Percentiles rank a stretch among this genome's conserved stretches.
Conservation (phyloP, 2,797 vertebrate genomes). For the Rallus crepitans region DNA sequence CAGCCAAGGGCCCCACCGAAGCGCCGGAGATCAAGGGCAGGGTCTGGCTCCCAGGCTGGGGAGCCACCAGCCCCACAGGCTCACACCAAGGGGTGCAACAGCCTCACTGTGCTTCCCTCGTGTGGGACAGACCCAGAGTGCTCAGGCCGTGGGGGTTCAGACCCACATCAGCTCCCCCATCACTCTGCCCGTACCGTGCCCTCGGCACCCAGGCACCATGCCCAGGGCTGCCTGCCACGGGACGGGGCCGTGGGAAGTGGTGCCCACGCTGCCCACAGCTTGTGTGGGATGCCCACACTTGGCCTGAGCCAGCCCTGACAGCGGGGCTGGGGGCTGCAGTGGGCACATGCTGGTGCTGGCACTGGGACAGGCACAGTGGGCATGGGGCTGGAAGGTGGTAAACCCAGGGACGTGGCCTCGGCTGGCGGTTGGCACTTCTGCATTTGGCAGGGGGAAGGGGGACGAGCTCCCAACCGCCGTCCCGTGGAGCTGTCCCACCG, state of each 20-base stretch:
- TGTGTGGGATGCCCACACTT: too few relatives aligned
- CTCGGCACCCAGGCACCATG: too few relatives aligned
- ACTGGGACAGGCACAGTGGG: too few relatives aligned
- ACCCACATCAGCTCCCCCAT: accelerated
- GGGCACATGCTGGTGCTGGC: too few relatives aligned
- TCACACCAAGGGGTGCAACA: background rate
- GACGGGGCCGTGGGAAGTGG: too few relatives aligned
- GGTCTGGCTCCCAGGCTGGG: background rate
- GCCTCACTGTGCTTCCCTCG: background rate
- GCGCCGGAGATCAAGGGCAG: background rate
- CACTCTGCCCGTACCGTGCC: accelerated
- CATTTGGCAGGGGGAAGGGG: background rate
- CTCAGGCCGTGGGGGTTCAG: background rate
- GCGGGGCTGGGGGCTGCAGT: too few relatives aligned
- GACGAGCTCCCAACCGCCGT: accelerated
- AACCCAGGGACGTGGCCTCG: background rate
- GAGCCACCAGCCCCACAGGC: background rate
- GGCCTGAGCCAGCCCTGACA: too few relatives aligned
- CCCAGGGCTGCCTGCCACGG: too few relatives aligned
- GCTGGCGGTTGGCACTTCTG: slow-evolving; percentile 16
- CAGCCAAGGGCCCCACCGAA: background rate
- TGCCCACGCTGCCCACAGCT: too few relatives aligned
- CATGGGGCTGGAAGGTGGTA: too few relatives aligned
- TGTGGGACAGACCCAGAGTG: accelerated
- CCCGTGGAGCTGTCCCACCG: accelerated